These are phyloP conservation scores for Porites divaricata DNA, from an alignment of 92 coral and sea anemone genomes.

Conservation along the genomic window DNA sequence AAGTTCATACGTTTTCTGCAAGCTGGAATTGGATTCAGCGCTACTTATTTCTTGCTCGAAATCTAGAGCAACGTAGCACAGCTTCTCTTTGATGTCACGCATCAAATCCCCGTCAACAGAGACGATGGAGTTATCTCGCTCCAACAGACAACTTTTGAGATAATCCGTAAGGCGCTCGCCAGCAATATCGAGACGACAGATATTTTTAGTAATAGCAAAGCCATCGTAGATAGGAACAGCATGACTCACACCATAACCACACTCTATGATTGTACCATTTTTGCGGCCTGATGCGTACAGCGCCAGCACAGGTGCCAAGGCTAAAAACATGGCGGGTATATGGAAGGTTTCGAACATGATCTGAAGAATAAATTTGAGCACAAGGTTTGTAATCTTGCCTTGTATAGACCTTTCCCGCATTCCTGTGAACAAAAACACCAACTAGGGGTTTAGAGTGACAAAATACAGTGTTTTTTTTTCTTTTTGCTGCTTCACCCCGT, in stretches of 20 bases:
- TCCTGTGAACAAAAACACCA: no score
- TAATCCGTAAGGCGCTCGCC: conserved; percentile 74
- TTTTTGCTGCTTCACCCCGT: no score
- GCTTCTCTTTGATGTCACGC: conserved; percentile 77
- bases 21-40: conserved; percentile 84
- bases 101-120: conserved; percentile 65
- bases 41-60: conserved; percentile 90
- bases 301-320: conserved; percentile 73
- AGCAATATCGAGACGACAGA: conserved; percentile 76
- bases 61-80: conserved; percentile 91
- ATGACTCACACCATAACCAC: conserved; percentile 77
- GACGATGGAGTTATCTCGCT: conserved; percentile 69
- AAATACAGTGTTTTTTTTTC: no score
- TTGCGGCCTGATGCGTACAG: conserved; percentile 80
- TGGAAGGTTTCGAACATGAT: conserved; percentile 78
- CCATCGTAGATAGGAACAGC: conserved; percentile 82
- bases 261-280: conserved; percentile 65
- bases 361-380: conserved; percentile 13
- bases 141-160: conserved; percentile 64
- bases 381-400: neutral
- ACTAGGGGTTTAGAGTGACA: no score
- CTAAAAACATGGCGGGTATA: conserved; percentile 75
- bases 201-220: conserved; percentile 68
- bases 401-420: neutral
- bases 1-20: conserved; percentile 75